Conservation (phyloP, 2,888 invertebrate species). For the Hirudinaria manillensis region DNA sequence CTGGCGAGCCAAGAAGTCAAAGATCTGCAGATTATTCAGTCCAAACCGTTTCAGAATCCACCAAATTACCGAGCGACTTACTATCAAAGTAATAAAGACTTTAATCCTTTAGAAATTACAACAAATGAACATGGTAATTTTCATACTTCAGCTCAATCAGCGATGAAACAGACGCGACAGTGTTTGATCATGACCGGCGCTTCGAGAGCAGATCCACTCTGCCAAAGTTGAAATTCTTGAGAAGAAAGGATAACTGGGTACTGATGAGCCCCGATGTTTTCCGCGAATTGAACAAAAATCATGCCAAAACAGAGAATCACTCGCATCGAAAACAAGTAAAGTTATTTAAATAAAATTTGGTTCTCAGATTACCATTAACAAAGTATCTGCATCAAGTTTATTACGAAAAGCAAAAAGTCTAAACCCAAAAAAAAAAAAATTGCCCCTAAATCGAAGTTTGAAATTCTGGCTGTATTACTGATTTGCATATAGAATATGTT, state of each 20-base stretch:
- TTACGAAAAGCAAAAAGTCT: too few species aligned
- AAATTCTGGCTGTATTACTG: too few species aligned
- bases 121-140: not conserved
- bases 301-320: too few species aligned
- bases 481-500: too few species aligned
- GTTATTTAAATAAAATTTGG: too few species aligned
- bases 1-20: not conserved
- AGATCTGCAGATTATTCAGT: not conserved
- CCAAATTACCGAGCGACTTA: not conserved
- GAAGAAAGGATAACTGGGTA: conserved; percentile 27
- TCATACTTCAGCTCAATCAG: not conserved
- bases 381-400: too few species aligned
- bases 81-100: not conserved
- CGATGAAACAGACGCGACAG: not conserved
- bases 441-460: too few species aligned
- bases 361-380: too few species aligned
- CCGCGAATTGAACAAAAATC: not conserved
- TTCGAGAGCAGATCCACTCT: not conserved
- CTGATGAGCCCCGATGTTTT: conserved; percentile 28
- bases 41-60: not conserved
- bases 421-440: too few species aligned
- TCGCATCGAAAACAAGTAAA: too few species aligned
- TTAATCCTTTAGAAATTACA: not conserved
- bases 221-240: conserved; percentile 1
- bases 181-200: not conserved